These are phyloP conservation scores for Pristionchus maxplancki DNA, from an alignment of 2,888 invertebrate species.

Conservation along the genomic window DNA sequence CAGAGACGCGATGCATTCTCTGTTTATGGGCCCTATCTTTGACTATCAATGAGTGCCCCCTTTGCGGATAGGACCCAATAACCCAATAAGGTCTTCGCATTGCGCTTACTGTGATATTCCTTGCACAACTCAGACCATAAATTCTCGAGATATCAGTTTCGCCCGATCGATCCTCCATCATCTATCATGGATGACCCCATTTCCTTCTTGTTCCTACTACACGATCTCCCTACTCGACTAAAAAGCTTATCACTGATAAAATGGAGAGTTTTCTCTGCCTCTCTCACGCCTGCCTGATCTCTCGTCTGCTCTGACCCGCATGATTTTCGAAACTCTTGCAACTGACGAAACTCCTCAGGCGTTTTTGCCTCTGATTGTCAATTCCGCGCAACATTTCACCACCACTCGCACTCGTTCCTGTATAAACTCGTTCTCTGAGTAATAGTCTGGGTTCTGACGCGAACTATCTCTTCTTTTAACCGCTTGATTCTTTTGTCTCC, in stretches of 20 bases:
- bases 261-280: neutral
- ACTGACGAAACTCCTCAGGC: constrained; percentile 16
- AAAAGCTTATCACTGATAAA: neutral
- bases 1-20: too few relatives aligned
- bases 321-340: neutral
- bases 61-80: too few relatives aligned
- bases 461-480: too few relatives aligned
- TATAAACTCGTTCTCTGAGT: neutral
- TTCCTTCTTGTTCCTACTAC: neutral
- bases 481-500: neutral
- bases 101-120: too few relatives aligned
- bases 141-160: neutral
- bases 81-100: too few relatives aligned
- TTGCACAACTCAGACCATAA: too few relatives aligned
- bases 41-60: too few relatives aligned
- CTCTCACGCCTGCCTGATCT: neutral
- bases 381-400: neutral
- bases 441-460: too few relatives aligned
- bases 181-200: constrained; percentile 35
- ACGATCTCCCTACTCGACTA: neutral
- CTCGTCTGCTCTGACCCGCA: neutral
- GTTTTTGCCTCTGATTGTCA: neutral
- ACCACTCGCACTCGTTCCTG: neutral
- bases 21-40: too few relatives aligned
- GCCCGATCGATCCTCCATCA: neutral